Evolutionary conservation across 1,140 invertebrate species (phyloP), one percentile per base, ranked within the genome.

Genomic region (Drosophila sproati): DNA sequence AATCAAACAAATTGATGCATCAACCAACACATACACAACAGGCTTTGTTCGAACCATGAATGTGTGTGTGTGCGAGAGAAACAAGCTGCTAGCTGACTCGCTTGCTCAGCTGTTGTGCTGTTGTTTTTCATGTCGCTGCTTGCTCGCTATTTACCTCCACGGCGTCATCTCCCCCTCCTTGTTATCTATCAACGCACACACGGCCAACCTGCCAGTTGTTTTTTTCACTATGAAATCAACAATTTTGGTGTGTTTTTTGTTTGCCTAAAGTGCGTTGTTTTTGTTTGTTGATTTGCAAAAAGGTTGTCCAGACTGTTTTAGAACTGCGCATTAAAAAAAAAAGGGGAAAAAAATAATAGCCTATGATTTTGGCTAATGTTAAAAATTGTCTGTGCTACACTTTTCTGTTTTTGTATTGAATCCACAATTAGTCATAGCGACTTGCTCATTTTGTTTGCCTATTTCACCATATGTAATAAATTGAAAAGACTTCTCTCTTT

Each of bases 101-200:
- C 77, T 87, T 80, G 63, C 77, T 80, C 83, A 88, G 83, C 83
- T 87, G 83, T 88, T 88, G 55, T 10, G 37, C 28, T 87, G 71
- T 82, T 76, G 57, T 75, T 74, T 78, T 73, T 64, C 71, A 72
- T 34, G 64, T 51, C 52, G 68, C 61, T 64, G 43, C 41, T 52
- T 67, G 48, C 41, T 52, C 63, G 47, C 37, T 52, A 20, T 43
- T 31, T 29, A 51, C 35, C 50, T 57, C 60, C 31, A 32, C 56
- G 55, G n/a, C 43, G 4, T n/a, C 29, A 10, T 28, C 43, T 63
- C 32, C 41, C 35, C 10, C 20, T 41, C 5, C 51, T n/a, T 41
- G 39, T 41, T 41, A 4, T 31, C 7, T n/a, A 29, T 52, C 41
- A 39, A 45, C 35, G 29, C 67, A 70, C 28, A 41, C 63, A 41